Evolutionary conservation across 2,888 invertebrate species (phyloP).

Genomic region (Drosophila infuscata): DNA sequence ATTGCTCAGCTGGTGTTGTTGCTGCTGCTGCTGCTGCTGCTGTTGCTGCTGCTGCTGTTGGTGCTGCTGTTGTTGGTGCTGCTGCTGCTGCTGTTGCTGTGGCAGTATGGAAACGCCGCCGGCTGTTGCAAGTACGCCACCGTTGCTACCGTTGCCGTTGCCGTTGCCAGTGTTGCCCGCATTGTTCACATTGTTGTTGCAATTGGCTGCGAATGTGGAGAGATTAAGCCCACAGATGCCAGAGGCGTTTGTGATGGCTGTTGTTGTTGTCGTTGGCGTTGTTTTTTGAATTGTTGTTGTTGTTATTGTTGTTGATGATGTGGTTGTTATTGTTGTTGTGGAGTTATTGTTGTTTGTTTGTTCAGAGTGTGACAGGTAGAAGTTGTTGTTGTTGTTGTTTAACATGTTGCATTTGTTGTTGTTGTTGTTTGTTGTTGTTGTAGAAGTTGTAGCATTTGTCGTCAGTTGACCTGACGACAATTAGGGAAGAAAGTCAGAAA

Average conservation of each 20-base stretch:
- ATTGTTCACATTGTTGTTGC: slow-evolving; percentile 62
- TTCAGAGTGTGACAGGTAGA: slow-evolving; percentile 66
- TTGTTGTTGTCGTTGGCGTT: slow-evolving; percentile 58
- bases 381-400: slow-evolving; percentile 61
- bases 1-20: slow-evolving; percentile 42
- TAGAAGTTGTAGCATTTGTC: slow-evolving; percentile 84
- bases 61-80: slow-evolving; percentile 22
- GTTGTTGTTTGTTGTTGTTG: slow-evolving; percentile 63
- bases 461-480: slow-evolving; percentile 86
- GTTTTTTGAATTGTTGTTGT: slow-evolving; percentile 65
- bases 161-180: slow-evolving; percentile 37
- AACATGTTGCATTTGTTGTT: slow-evolving; percentile 67
- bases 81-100: slow-evolving; percentile 37
- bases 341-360: slow-evolving; percentile 69
- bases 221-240: slow-evolving; percentile 83
- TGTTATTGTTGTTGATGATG: slow-evolving; percentile 77
- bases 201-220: slow-evolving; percentile 82
- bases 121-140: slow-evolving; percentile 34
- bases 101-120: slow-evolving; percentile 48
- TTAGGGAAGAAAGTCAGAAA: slow-evolving; percentile 85
- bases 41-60: slow-evolving; percentile 40
- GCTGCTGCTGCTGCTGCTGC: slow-evolving; percentile 29
- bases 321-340: slow-evolving; percentile 57
- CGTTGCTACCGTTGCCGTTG: slow-evolving; percentile 47
- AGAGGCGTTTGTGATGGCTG: slow-evolving; percentile 82